Percentiles rank a stretch among this genome's conserved stretches.
These are phyloP conservation scores for Premnoplex brunnescens DNA, from an alignment of 2,797 vertebrate genomes.

Conservation along the genomic window DNA sequence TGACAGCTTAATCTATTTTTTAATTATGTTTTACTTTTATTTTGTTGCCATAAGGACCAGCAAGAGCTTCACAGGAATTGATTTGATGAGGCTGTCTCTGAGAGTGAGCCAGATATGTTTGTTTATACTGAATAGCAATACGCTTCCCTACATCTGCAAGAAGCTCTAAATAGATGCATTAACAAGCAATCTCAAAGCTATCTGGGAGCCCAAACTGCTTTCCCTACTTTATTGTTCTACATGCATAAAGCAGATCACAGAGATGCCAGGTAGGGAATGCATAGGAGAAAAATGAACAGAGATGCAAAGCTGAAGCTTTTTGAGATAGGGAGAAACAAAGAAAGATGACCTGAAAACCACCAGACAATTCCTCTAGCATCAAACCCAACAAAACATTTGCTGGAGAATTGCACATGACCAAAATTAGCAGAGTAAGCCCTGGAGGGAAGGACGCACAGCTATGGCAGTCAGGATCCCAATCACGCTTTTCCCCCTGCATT, in stretches of 20 bases:
- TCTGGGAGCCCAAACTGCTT: background rate
- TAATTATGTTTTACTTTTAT: background rate
- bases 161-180: background rate
- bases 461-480: background rate
- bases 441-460: background rate
- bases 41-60: background rate
- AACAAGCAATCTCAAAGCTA: background rate
- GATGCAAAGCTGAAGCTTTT: background rate
- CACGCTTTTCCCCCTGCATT: background rate
- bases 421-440: background rate
- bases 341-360: background rate
- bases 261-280: background rate
- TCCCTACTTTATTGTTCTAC: background rate
- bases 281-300: background rate
- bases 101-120: rapidly evolving
- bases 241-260: background rate
- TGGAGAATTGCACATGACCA: background rate
- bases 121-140: background rate
- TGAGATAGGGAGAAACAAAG: rapidly evolving
- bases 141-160: background rate
- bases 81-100: background rate
- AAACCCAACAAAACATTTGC: background rate
- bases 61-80: background rate
- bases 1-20: background rate
- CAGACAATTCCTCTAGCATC: background rate